Conservation (phyloP, 2,797 vertebrate genomes). For the Lutjanus campechanus region DNA sequence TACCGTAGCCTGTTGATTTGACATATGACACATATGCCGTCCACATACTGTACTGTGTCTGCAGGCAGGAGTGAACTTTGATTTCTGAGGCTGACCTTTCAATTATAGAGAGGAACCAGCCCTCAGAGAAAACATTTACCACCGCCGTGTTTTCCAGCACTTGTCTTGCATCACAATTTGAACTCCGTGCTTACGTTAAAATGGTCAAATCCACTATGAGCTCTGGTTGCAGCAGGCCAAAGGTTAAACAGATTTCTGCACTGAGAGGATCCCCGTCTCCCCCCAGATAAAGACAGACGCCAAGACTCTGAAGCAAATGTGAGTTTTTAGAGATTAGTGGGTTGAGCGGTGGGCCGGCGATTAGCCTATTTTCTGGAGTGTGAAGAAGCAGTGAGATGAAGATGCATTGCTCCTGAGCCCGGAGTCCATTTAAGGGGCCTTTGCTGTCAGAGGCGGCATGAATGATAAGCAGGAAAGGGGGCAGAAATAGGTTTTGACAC, state of each 20-base stretch:
- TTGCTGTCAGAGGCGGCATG: slow-evolving; percentile 14
- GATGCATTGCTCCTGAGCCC: slow-evolving; percentile 34
- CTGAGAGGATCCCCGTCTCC: background rate
- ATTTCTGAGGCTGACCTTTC: slow-evolving; percentile 57
- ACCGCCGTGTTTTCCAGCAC: background rate
- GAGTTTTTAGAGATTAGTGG: slow-evolving; percentile 42
- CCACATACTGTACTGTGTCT: background rate
- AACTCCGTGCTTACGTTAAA: background rate
- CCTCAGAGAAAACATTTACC: slow-evolving; percentile 17
- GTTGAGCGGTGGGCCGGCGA: slow-evolving; percentile 22
- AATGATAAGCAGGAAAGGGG: slow-evolving; percentile 36
- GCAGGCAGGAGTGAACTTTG: slow-evolving; percentile 41
- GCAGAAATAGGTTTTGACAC: slow-evolving; percentile 35
- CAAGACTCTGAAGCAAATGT: slow-evolving; percentile 41
- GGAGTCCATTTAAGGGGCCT: slow-evolving; percentile 41
- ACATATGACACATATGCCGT: background rate
- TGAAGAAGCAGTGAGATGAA: slow-evolving; percentile 64
- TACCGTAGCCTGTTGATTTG: slow-evolving; percentile 21
- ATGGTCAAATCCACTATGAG: background rate
- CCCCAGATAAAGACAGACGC: slow-evolving; percentile 40
- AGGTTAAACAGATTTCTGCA: background rate
- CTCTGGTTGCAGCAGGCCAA: background rate
- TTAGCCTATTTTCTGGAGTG: slow-evolving; percentile 59
- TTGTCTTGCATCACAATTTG: background rate
- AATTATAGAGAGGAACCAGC: slow-evolving; percentile 11